A percentile compares a stretch with the other conserved stretches of the same genome.
Evolutionary conservation across 2,888 invertebrate species (phyloP).

Genomic region (Caenorhabditis auriculariae): DNA sequence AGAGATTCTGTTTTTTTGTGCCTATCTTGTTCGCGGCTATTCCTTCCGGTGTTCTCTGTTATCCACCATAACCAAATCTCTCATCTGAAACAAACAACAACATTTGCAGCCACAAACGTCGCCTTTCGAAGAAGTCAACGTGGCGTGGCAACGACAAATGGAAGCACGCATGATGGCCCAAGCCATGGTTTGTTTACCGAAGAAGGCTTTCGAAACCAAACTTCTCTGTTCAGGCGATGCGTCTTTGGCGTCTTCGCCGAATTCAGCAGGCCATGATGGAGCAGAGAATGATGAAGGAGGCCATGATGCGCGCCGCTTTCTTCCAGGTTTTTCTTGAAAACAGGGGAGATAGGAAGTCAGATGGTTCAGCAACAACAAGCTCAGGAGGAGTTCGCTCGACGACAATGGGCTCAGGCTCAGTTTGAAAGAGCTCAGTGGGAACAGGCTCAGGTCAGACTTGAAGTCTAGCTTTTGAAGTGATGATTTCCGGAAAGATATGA

Average conservation of each 20-base stretch:
- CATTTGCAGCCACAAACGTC: not conserved
- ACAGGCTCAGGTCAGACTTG: conserved; percentile 9
- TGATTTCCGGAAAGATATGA: too few relatives aligned
- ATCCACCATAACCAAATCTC: not conserved
- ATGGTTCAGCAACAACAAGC: conserved; percentile 26
- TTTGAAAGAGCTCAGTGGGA: conserved; percentile 17
- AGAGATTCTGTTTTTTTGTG: too few relatives aligned
- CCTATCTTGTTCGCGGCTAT: too few relatives aligned
- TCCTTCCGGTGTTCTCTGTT: too few relatives aligned
- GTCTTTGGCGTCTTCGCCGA: conserved; percentile 19
- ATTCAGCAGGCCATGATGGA: conserved; percentile 15
- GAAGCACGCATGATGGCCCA: conserved; percentile 15
- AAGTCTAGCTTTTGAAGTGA: too few relatives aligned
- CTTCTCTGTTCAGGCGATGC: too few relatives aligned
- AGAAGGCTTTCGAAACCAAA: too few relatives aligned
- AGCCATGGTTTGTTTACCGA: too few relatives aligned
- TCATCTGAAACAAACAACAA: not conserved
- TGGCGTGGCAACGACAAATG: conserved; percentile 18
- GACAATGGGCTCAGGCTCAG: conserved; percentile 10
- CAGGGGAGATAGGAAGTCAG: not conserved
- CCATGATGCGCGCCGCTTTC: conserved; percentile 1
- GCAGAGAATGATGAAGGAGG: conserved; percentile 26
- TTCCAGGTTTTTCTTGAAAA: too few relatives aligned
- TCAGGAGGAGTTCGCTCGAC: conserved; percentile 23
- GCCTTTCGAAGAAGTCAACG: too few relatives aligned